Evolutionary conservation across 2,797 vertebrate genomes (phyloP).

Genomic region (Dermochelys coriacea): DNA sequence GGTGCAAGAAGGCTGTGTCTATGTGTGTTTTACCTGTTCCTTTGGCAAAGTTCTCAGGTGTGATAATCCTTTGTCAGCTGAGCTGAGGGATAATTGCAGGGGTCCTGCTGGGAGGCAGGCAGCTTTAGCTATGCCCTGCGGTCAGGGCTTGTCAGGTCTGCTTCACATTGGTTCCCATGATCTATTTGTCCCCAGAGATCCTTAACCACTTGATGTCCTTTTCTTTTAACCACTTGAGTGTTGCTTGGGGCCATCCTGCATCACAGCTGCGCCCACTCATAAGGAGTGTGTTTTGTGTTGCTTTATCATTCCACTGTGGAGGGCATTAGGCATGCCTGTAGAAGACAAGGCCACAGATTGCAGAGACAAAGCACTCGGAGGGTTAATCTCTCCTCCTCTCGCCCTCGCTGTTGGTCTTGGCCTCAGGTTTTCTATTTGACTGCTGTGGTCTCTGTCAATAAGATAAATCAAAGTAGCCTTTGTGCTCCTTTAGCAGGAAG

Average conservation of each 20-base stretch:
- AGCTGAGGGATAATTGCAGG: background rate
- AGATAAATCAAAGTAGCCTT: slow-evolving; percentile 9
- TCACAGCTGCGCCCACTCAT: background rate
- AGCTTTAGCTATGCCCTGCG: accelerated
- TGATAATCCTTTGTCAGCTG: background rate
- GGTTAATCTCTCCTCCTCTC: background rate
- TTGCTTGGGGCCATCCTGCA: background rate
- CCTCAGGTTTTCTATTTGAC: background rate
- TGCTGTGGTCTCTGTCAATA: background rate
- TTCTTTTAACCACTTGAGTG: background rate
- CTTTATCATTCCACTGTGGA: accelerated
- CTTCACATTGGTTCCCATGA: accelerated
- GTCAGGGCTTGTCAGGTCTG: background rate
- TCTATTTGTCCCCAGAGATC: background rate
- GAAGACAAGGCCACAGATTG: accelerated
- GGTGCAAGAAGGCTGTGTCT: slow-evolving; percentile 73
- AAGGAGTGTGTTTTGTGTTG: background rate
- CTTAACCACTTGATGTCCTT: background rate
- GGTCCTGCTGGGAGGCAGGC: background rate
- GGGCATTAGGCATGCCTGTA: background rate
- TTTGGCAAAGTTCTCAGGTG: background rate
- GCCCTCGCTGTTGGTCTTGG: background rate
- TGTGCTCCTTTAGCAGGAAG: background rate
- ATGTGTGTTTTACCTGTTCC: background rate
- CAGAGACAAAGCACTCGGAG: accelerated